Evolutionary conservation across 2,888 invertebrate genomes (phyloP).

Genomic region (Calameuta filiformis): DNA sequence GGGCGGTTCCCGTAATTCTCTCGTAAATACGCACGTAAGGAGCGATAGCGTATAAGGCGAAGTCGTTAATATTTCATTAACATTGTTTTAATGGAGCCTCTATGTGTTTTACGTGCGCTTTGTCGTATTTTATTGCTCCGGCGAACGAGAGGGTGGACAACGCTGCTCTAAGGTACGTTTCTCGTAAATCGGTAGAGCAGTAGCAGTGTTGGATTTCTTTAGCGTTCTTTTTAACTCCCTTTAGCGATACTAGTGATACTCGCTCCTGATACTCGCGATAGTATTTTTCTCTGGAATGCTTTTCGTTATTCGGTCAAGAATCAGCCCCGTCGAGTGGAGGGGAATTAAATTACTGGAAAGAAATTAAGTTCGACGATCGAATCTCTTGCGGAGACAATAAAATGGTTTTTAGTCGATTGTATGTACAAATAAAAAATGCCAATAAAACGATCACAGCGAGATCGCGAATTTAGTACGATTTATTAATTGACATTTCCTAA

Average conservation of each 20-base stretch:
- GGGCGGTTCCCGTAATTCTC: background rate
- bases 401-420: background rate
- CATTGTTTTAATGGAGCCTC: conserved; percentile 46
- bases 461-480: background rate
- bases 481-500: background rate
- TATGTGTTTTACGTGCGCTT: conserved; percentile 27
- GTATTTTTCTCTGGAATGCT: background rate
- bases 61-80: conserved; percentile 59
- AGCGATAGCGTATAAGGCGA: conserved; percentile 44
- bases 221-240: background rate
- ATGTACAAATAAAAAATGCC: background rate
- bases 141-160: conserved; percentile 22
- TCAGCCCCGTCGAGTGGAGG: background rate
- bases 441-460: background rate
- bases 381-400: background rate
- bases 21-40: conserved; percentile 1
- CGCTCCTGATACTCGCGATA: background rate
- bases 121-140: conserved; percentile 40
- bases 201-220: background rate
- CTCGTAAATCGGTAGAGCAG: background rate
- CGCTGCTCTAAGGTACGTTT: background rate
- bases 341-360: background rate
- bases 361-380: background rate
- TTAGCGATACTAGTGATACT: background rate
- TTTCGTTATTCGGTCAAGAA: background rate